A percentile compares a stretch with the other conserved stretches of the same genome.
Evolutionary conservation across 2,888 invertebrate genomes (phyloP).

Genomic region (Monochamus alternatus): DNA sequence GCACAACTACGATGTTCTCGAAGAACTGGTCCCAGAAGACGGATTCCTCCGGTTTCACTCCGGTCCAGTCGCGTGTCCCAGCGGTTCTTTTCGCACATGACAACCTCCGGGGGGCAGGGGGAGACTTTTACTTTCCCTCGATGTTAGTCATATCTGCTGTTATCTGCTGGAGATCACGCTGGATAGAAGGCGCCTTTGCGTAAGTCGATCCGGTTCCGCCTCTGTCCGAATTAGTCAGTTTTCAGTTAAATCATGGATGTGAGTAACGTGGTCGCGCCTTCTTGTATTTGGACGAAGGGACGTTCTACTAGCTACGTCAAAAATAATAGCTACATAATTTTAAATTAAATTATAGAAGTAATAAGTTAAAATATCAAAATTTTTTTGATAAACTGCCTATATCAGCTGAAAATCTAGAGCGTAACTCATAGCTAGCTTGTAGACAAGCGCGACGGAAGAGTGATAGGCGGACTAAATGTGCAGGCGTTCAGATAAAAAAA

Average conservation of each 20-base stretch:
- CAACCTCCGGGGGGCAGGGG: constrained; percentile 47
- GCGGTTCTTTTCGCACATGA: constrained; percentile 49
- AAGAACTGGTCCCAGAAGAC: constrained; percentile 45
- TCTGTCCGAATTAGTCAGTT: neutral
- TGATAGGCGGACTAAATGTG: too few relatives aligned
- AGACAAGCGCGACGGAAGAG: too few relatives aligned
- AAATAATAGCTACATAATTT: neutral
- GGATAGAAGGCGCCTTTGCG: neutral
- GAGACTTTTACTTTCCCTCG: constrained; percentile 55
- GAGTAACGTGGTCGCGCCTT: too few relatives aligned
- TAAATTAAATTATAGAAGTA: too few relatives aligned
- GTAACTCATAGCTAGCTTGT: too few relatives aligned
- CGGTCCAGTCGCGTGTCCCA: constrained; percentile 47
- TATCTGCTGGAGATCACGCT: constrained; percentile 8
- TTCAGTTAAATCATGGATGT: neutral
- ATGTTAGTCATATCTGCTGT: constrained; percentile 40
- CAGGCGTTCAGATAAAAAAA: too few relatives aligned
- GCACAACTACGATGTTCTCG: constrained; percentile 44
- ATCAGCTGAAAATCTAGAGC: too few relatives aligned
- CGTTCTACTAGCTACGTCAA: too few relatives aligned
- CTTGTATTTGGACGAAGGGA: neutral
- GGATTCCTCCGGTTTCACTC: constrained; percentile 41
- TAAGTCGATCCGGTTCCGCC: constrained; percentile 21
- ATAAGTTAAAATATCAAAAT: too few relatives aligned
- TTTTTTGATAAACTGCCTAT: too few relatives aligned